These are phyloP conservation scores for Eutrigla gurnardus DNA, from an alignment of 2,797 vertebrate genomes.

Conservation along the genomic window DNA sequence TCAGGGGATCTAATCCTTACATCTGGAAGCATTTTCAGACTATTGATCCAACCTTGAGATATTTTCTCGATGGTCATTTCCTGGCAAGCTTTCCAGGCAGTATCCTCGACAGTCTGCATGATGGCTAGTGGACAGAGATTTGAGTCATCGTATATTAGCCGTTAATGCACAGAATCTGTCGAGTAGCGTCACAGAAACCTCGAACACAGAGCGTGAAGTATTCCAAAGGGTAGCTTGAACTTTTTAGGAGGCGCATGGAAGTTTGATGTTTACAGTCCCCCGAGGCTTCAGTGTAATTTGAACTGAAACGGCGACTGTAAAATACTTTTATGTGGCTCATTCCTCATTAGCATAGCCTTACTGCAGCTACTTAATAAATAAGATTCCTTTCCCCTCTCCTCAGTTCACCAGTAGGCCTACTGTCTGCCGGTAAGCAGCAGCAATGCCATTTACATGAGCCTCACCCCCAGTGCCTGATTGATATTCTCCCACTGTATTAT, in stretches of 20 bases:
- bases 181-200: constrained; percentile 34
- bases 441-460: constrained; percentile 61
- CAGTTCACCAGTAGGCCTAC: constrained; percentile 41
- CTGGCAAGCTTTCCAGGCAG: constrained; percentile 36
- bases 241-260: constrained; percentile 57
- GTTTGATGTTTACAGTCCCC: constrained; percentile 65
- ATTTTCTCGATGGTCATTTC: constrained; percentile 54
- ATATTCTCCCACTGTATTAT: constrained; percentile 71
- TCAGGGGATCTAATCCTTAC: constrained; percentile 56
- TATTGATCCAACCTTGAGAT: constrained; percentile 62
- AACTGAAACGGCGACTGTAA: constrained; percentile 67
- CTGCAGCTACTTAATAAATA: constrained; percentile 62
- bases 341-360: constrained; percentile 66
- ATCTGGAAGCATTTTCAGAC: constrained; percentile 52
- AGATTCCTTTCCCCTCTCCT: constrained; percentile 40
- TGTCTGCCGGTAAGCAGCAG: constrained; percentile 43
- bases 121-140: constrained; percentile 23
- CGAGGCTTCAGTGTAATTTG: constrained; percentile 68
- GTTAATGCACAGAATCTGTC: constrained; percentile 16
- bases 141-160: constrained; percentile 6
- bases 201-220: constrained; percentile 36
- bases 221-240: constrained; percentile 50
- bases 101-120: constrained; percentile 32
- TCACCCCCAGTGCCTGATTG: constrained; percentile 66
- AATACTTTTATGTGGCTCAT: constrained; percentile 67